These are phyloP conservation scores for Gallinago media DNA, from an alignment of 2,113 vertebrate genomes.

Conservation along the genomic window DNA sequence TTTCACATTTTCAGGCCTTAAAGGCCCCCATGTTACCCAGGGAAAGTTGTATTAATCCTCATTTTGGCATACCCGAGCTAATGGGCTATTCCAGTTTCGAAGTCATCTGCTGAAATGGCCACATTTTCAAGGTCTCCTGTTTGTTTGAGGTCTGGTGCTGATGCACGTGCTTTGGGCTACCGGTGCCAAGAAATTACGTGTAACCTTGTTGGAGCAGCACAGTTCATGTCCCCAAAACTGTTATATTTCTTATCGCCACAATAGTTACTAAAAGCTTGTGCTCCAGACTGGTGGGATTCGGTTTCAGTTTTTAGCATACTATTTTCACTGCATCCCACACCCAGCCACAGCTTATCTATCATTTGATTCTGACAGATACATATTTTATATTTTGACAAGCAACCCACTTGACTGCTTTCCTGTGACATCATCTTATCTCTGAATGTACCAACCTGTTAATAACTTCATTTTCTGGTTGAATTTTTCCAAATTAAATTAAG, in stretches of 20 bases:
- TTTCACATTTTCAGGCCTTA: not conserved
- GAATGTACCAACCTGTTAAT: conserved; percentile 80
- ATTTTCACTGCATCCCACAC: conserved; percentile 55
- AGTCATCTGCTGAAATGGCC: not conserved
- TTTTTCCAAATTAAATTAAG: conserved; percentile 86
- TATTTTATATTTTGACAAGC: conserved; percentile 83
- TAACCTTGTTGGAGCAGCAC: rapidly evolving
- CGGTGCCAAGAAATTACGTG: not conserved
- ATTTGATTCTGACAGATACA: conserved; percentile 77
- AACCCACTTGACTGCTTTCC: conserved; percentile 77
- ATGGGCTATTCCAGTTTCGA: rapidly evolving
- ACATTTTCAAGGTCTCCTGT: not conserved
- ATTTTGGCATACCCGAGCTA: not conserved
- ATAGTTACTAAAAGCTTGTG: conserved; percentile 58
- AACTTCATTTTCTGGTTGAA: conserved; percentile 86
- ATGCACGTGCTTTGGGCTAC: rapidly evolving
- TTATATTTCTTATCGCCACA: conserved; percentile 24
- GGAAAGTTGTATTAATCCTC: not conserved
- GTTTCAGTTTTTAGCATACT: conserved; percentile 58
- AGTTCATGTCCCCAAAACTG: conserved; percentile 31
- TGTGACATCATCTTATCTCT: conserved; percentile 74
- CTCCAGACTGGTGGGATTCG: conserved; percentile 45
- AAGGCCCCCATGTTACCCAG: not conserved
- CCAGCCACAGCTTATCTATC: conserved; percentile 72
- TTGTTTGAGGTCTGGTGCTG: not conserved